A percentile compares a stretch with the other conserved stretches of the same genome.
phyloP scores from a whole-genome alignment of 2,888 invertebrate species.

The Harpagoxenus sublaevis region DNA sequence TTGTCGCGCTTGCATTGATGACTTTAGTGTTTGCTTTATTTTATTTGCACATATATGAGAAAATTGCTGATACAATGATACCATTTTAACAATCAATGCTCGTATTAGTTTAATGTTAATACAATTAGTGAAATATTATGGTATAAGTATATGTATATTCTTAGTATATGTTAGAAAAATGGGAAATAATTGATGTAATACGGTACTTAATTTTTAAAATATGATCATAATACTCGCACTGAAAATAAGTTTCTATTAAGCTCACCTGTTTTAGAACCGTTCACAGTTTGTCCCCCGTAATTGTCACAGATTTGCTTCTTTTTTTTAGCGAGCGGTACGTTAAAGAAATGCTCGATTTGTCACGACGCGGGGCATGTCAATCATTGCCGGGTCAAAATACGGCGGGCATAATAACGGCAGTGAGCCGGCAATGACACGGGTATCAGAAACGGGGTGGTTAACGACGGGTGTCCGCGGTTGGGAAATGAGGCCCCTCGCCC shows the following conservation, averaged over 20 bases:
- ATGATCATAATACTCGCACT: not conserved
- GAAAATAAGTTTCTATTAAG: not conserved
- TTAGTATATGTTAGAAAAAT: not conserved
- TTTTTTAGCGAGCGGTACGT: constrained; percentile 47
- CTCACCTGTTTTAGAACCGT: not conserved
- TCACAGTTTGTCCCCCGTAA: not conserved
- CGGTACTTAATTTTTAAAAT: not conserved
- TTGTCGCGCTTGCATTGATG: not conserved
- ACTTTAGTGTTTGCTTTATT: not conserved
- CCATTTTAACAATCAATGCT: not conserved
- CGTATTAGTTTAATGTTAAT: not conserved
- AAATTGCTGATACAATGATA: not conserved
- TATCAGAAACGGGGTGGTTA: constrained; percentile 73
- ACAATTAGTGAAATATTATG: not conserved
- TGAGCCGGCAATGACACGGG: constrained; percentile 78
- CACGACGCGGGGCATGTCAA: constrained; percentile 65
- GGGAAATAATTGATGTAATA: not conserved
- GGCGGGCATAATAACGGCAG: constrained; percentile 72
- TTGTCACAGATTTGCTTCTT: not conserved
- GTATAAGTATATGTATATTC: not conserved
- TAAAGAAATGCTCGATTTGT: constrained; percentile 71
- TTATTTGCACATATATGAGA: not conserved
- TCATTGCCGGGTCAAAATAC: constrained; percentile 75
- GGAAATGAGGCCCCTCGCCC: constrained; percentile 59
- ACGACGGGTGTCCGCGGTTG: constrained; percentile 67